Conservation (phyloP, 92 coral and sea anemone genomes). For the Zoanthus sociatus region DNA sequence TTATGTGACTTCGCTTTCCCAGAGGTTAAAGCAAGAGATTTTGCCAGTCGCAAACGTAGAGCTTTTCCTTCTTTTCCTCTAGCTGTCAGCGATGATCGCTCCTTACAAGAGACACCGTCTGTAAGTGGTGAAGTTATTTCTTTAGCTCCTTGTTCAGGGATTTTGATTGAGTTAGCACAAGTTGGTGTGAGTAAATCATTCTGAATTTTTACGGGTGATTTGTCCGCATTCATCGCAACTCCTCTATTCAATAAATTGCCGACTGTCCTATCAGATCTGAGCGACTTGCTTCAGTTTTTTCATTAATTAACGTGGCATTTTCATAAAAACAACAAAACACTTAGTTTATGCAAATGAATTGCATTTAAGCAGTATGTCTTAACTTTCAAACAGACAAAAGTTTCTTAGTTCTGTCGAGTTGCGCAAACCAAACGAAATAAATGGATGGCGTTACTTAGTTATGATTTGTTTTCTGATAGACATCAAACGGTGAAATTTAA, state of each 20-base stretch:
- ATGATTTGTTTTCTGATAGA: neutral
- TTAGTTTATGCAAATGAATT: slow-evolving; percentile 22
- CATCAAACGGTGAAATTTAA: neutral
- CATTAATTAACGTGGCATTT: slow-evolving; percentile 6
- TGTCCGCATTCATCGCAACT: slow-evolving; percentile 18
- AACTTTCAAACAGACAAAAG: too few relatives aligned
- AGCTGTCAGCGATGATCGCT: slow-evolving; percentile 27
- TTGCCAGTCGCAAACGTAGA: slow-evolving; percentile 51
- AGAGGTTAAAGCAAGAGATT: slow-evolving; percentile 51
- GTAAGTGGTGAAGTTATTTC: neutral
- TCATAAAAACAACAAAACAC: slow-evolving; percentile 22
- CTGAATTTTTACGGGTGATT: slow-evolving; percentile 6
- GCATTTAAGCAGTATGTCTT: neutral
- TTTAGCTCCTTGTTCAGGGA: neutral
- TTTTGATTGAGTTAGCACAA: neutral
- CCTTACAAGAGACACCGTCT: neutral
- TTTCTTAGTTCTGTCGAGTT: neutral
- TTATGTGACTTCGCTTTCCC: neutral
- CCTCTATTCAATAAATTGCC: neutral
- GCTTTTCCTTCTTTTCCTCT: slow-evolving; percentile 58
- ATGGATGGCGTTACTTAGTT: neutral
- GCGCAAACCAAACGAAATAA: neutral
- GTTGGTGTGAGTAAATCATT: neutral
- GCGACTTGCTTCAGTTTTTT: slow-evolving; percentile 18
- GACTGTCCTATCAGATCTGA: neutral